Percentiles rank a stretch among this genome's conserved stretches.
Conservation (phyloP, 2,113 vertebrate species). For the Grallaria varia region DNA sequence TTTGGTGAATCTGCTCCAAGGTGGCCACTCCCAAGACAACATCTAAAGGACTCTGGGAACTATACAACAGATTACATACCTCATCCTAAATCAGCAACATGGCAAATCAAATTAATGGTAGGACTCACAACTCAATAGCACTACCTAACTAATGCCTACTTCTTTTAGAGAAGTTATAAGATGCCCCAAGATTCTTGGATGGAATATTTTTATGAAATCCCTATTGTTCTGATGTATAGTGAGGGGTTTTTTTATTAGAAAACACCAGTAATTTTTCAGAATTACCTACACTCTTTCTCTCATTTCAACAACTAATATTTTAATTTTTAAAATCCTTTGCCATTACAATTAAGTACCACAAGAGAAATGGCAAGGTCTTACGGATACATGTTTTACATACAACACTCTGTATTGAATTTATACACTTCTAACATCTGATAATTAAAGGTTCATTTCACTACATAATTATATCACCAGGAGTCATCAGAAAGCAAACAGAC, state of each 20-base stretch:
- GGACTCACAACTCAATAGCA: neutral
- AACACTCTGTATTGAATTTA: neutral
- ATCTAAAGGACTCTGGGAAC: neutral
- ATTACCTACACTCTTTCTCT: neutral
- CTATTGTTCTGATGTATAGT: too few species aligned
- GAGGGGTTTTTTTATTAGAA: neutral
- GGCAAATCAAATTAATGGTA: neutral
- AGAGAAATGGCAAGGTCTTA: neutral
- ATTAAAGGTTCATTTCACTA: neutral
- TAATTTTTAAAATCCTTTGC: neutral
- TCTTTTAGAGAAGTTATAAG: neutral
- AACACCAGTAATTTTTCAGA: neutral
- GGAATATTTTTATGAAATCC: neutral
- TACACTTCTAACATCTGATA: fast-evolving
- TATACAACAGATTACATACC: fast-evolving
- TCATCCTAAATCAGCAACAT: neutral
- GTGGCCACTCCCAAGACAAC: neutral
- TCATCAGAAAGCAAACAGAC: neutral
- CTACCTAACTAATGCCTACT: neutral
- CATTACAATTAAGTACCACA: neutral
- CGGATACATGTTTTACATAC: neutral
- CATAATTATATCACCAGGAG: neutral
- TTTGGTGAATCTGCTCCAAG: neutral
- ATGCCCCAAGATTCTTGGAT: neutral
- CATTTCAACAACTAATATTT: neutral